These are phyloP conservation scores for Nesidiocoris tenuis DNA, from an alignment of 2,888 invertebrate genomes.

Conservation along the genomic window DNA sequence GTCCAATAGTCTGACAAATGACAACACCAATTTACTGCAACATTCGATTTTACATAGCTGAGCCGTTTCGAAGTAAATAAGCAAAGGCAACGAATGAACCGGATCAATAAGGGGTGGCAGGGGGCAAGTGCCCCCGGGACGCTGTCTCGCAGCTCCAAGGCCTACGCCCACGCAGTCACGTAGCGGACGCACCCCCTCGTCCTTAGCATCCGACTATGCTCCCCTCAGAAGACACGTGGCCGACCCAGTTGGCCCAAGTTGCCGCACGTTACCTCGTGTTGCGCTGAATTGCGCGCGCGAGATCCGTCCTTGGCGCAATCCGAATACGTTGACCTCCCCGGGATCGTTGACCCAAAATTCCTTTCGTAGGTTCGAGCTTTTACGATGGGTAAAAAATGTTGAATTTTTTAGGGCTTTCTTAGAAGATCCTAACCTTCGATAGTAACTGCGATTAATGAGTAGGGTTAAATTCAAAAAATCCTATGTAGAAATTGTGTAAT, in stretches of 20 bases:
- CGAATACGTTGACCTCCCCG: not conserved
- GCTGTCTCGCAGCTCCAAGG: not conserved
- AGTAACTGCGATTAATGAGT: too few species aligned
- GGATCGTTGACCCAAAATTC: not conserved
- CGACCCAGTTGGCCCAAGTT: not conserved
- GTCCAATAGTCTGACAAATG: too few species aligned
- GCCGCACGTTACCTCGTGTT: not conserved
- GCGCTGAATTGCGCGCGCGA: not conserved
- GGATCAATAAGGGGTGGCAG: not conserved
- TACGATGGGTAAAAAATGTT: too few species aligned
- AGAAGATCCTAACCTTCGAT: too few species aligned
- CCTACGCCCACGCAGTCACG: not conserved
- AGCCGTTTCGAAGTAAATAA: too few species aligned
- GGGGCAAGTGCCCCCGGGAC: not conserved
- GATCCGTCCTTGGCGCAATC: not conserved
- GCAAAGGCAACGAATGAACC: too few species aligned
- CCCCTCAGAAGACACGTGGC: not conserved
- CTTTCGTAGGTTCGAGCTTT: too few species aligned
- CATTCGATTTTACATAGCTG: too few species aligned
- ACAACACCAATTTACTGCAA: too few species aligned
- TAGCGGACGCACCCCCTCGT: not conserved
- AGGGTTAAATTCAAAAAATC: too few species aligned
- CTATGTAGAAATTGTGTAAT: too few species aligned
- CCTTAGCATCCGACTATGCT: not conserved
- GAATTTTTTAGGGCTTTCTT: too few species aligned